These are phyloP conservation scores for Cosmorhoe ocellata DNA, from an alignment of 2,888 invertebrate species.

Conservation along the genomic window DNA sequence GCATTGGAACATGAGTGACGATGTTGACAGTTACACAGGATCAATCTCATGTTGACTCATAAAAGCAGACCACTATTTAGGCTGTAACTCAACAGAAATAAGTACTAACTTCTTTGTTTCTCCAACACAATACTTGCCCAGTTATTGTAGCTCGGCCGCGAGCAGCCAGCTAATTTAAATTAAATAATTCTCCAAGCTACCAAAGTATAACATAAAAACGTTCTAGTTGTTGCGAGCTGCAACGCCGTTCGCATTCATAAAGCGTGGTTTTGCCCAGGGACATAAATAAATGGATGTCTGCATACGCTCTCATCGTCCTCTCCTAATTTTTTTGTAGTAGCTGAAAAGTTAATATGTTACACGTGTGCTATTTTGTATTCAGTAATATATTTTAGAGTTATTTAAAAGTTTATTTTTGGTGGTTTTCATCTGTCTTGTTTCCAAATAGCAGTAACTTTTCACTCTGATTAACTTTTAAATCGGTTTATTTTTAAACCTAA, in stretches of 20 bases:
- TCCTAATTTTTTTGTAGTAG: conserved; percentile 33
- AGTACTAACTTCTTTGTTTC: conserved; percentile 36
- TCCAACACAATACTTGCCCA: conserved; percentile 32
- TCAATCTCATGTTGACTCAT: too few relatives aligned
- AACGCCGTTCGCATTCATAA: conserved; percentile 61
- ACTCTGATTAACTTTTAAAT: too few relatives aligned
- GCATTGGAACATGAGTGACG: too few relatives aligned
- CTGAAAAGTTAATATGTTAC: conserved; percentile 20
- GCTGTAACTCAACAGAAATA: conserved; percentile 29
- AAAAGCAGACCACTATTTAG: conserved; percentile 17
- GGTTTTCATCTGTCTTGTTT: not conserved
- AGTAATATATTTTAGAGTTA: conserved; percentile 1
- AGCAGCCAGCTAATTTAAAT: conserved; percentile 45
- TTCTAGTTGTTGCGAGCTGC: conserved; percentile 43
- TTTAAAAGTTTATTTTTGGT: not conserved
- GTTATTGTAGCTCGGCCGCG: conserved; percentile 24
- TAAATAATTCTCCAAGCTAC: conserved; percentile 46
- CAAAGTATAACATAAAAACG: conserved; percentile 43
- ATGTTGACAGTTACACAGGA: too few relatives aligned
- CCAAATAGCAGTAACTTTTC: too few relatives aligned
- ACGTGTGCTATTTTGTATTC: conserved; percentile 3
- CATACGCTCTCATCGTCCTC: conserved; percentile 42
- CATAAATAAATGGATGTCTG: conserved; percentile 61
- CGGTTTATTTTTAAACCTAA: too few relatives aligned
- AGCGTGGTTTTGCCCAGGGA: conserved; percentile 53